These are phyloP conservation scores for Epicampocera succincta DNA, from an alignment of 2,888 invertebrate genomes.

Conservation along the genomic window DNA sequence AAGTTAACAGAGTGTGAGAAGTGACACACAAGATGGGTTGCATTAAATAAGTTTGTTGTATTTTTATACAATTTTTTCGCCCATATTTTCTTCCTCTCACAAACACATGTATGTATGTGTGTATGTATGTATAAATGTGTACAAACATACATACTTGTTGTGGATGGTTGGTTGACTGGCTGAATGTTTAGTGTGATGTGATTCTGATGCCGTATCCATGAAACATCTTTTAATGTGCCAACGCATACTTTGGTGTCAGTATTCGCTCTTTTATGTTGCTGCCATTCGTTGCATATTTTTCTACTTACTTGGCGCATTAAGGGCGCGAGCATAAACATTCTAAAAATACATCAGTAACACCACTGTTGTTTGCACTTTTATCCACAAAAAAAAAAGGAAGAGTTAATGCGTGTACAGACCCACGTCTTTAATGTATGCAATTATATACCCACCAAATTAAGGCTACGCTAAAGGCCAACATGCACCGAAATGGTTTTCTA, in stretches of 20 bases:
- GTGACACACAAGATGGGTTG: conserved; percentile 51
- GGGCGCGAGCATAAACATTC: conserved; percentile 47
- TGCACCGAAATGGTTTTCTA: no score
- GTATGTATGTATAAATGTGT: no score
- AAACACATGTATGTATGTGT: no score
- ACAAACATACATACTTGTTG: no score
- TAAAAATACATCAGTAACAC: conserved; percentile 45
- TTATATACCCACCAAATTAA: background rate
- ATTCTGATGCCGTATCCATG: conserved; percentile 54
- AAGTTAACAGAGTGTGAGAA: conserved; percentile 66
- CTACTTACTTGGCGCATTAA: conserved; percentile 67
- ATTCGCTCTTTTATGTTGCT: conserved; percentile 25
- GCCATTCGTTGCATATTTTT: conserved; percentile 62
- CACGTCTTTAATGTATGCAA: no score
- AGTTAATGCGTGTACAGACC: background rate
- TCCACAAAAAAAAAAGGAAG: background rate
- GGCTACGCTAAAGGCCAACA: no score
- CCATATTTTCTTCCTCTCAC: conserved; percentile 28
- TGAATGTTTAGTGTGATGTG: conserved; percentile 43
- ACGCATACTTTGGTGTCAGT: conserved; percentile 9
- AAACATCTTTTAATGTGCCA: conserved; percentile 33
- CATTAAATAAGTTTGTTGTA: conserved; percentile 48
- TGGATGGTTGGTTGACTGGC: conserved; percentile 25
- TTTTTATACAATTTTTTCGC: conserved; percentile 9
- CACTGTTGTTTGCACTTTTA: background rate